Evolutionary conservation across 1,140 invertebrate species (phyloP).

Genomic region (Drosophila yakuba): DNA sequence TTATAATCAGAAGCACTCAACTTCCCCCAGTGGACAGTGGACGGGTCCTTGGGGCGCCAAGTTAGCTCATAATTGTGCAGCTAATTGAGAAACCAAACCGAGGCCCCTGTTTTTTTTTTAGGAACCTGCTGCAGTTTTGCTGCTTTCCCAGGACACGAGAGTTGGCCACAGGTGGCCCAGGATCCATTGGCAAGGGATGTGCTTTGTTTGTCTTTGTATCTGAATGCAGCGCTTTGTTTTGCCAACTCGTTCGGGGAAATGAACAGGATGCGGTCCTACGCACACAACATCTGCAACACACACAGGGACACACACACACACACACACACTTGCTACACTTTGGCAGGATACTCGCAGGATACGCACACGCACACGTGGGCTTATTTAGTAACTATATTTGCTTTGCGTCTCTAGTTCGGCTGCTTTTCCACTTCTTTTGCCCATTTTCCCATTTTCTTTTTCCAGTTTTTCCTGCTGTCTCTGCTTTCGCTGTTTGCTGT

Average conservation of each 20-base stretch:
- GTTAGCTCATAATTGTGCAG: constrained; percentile 21
- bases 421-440: constrained; percentile 26
- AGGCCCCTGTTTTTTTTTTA: not conserved
- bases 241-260: constrained; percentile 28
- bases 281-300: not conserved
- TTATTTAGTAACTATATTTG: constrained; percentile 47
- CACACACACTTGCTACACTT: not conserved
- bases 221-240: constrained; percentile 11
- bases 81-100: constrained; percentile 27
- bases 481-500: constrained; percentile 1
- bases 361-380: constrained; percentile 28
- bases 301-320: not conserved
- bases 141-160: not conserved
- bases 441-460: not conserved
- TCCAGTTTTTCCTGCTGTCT: not conserved
- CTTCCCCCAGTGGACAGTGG: not conserved
- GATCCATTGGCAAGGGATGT: not conserved
- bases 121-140: constrained; percentile 1
- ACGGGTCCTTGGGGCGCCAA: constrained; percentile 8
- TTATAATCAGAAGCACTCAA: too few species aligned
- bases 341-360: constrained; percentile 8
- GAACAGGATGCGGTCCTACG: constrained; percentile 39
- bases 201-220: constrained; percentile 13
- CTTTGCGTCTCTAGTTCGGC: constrained; percentile 19
- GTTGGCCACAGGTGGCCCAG: constrained; percentile 17